Evolutionary conservation across 2,888 invertebrate genomes (phyloP), one percentile per base, ranked within the genome.

Genomic region (Nebria salina): DNA sequence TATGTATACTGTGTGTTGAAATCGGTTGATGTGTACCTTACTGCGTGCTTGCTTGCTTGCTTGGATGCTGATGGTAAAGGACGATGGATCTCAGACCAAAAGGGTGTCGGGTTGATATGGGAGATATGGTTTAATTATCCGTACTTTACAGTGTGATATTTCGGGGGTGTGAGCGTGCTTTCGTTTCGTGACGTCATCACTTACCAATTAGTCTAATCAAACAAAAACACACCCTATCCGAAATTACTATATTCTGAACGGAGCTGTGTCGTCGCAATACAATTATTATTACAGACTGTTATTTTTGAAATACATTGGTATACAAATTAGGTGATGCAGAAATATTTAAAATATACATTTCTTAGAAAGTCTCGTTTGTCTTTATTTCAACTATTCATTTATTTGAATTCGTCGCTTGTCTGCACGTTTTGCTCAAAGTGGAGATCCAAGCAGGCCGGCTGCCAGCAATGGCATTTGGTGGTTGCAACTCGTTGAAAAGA

Each of bases 371-470:
- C 13, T 54, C 65, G 65, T 72, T 41, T 65, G 68, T 80, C 65
- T 80, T 70, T 80, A 70, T 75, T 80, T 80, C 75, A 75, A 72
- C 80, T 75, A 70, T 80, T 80, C 80, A 80, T 80, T 80, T 75
- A 75, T 80, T 70, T 80, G 70, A 70, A 75, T 26, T 20, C 20
- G 11, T 42, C 15, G 74, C 74, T 8, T 9, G n/a, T 8, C 64
- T 6, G 75, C n/a, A 8, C n/a, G 15, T n/a, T 13, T 13, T 9
- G 43, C 7, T 54, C 75, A 20, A 11, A 64, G 25, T 20, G 64
- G 54, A 54, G 34, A 74, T 72, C 73, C 43, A 77, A 76, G 13
- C 9, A n/a, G 13, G 72, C 25, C 25, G 26, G 7, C 72, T 42
- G 41, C n/a, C 11, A n/a, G 15, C 73, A 73, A 11, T 4, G 15